Base-by-base conservation (phyloP, 1,140 invertebrate genomes). In the Monochamus saltuarius region DNA sequence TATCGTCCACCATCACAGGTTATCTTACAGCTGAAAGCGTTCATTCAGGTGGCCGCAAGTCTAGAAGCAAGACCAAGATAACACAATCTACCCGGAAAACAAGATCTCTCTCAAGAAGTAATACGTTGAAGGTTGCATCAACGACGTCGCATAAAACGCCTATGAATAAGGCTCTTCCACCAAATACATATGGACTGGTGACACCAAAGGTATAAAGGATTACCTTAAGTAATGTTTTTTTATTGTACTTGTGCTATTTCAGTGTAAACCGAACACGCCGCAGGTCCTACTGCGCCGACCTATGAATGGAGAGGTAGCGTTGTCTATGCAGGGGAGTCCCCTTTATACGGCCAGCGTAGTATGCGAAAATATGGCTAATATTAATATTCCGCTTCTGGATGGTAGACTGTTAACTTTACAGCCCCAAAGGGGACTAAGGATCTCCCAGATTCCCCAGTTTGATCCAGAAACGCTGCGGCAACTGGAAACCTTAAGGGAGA, bases 301-400 rank as follows among this genome's bases (percentile, higher is more conserved):
- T 16, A 77, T 83, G 2, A 77, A 81, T 60, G 85, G 85, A 1
- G 85, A 88, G 75, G 83, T 85, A 75, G 85, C 85, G 9, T 76
- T 87, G 14, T 87, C 85, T 42, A 82, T 87, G 79, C 79, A 82
- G 17, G 85, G 85, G 13, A 87, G 85, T 57, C 86, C 85, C 0
- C 73, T 87, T 7, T 74, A 86, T 66, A 81, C 82, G 16, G 51
- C 47, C 14, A 6, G 51, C 14, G 34, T 45, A 61, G 49, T 64
- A 70, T 47, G 70, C 16, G 80, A 84, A 35, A 76, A 78, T 11
- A 80, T 76, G 57, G 83, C 84, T 0, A 86, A 85, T 71, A 81
- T 86, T 61, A 86, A 84, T 73, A 85, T 87, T 22, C 80, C 85
- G 1, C 70, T 87, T 0, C 58, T 74, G 6, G 81, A 87, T 66